phyloP scores from a whole-genome alignment of 1,140 invertebrate species.

The Drosophila cardini region DNA sequence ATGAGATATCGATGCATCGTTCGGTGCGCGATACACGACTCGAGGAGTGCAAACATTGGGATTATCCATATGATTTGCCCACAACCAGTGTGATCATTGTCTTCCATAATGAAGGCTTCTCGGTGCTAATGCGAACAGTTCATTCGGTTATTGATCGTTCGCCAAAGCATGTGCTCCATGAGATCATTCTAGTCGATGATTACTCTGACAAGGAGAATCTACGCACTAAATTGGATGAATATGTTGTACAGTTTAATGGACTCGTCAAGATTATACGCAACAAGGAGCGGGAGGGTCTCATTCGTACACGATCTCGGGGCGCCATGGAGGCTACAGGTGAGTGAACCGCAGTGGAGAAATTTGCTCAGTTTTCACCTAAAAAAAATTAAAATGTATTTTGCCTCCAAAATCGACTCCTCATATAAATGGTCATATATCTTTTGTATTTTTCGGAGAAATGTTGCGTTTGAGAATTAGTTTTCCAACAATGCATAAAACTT shows the following conservation, averaged over 20 bases:
- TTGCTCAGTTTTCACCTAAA: background rate
- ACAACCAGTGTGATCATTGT: constrained; percentile 98
- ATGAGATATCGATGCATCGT: constrained; percentile 93
- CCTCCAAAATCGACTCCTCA: too few relatives aligned
- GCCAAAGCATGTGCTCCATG: constrained; percentile 95
- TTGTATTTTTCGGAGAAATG: too few relatives aligned
- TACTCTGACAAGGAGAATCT: constrained; percentile 98
- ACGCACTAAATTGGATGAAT: constrained; percentile 94
- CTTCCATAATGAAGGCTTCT: constrained; percentile 99
- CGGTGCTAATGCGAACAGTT: constrained; percentile 97
- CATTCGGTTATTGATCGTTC: constrained; percentile 97
- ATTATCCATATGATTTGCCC: constrained; percentile 95
- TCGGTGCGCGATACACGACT: constrained; percentile 94
- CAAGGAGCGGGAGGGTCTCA: constrained; percentile 94
- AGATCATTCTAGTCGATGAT: constrained; percentile 99
- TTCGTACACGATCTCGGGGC: constrained; percentile 95
- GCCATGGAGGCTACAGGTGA: constrained; percentile 94
- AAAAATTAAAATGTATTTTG: too few relatives aligned
- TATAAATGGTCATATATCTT: too few relatives aligned
- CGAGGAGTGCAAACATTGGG: constrained; percentile 97
- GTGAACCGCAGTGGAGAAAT: background rate
- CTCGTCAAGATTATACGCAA: constrained; percentile 96
- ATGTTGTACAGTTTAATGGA: constrained; percentile 93
- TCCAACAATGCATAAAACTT: too few relatives aligned
- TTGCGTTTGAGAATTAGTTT: too few relatives aligned